These are phyloP conservation scores for Etia nguti DNA, from an alignment of 2,113 vertebrate species.

Conservation along the genomic window DNA sequence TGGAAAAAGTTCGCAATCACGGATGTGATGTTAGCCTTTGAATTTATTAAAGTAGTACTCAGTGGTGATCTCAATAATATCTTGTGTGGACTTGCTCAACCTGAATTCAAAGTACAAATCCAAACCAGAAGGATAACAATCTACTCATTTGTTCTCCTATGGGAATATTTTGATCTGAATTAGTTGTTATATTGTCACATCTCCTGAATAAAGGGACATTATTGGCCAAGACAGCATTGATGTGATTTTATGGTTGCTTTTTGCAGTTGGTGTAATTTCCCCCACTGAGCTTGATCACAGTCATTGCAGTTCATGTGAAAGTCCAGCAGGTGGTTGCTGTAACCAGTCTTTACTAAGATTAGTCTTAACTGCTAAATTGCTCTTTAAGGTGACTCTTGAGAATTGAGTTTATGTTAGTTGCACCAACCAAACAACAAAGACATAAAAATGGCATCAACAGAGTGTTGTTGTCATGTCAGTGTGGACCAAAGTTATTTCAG, in stretches of 20 bases:
- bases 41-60: not conserved
- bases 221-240: not conserved
- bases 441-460: not conserved
- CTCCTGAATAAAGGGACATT: not conserved
- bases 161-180: not conserved
- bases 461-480: not conserved
- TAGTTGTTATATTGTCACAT: not conserved
- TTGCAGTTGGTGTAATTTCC: not conserved
- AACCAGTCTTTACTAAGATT: not conserved
- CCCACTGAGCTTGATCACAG: not conserved
- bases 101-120: not conserved
- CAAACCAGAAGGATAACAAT: not conserved
- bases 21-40: not conserved
- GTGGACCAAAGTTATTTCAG: not conserved
- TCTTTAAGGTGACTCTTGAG: not conserved
- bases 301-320: not conserved
- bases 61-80: not conserved
- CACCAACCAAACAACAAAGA: not conserved
- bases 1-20: not conserved
- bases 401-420: fast-evolving
- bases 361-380: not conserved
- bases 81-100: not conserved
- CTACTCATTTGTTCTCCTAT: not conserved
- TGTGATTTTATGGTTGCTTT: not conserved
- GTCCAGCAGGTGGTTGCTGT: not conserved